Evolutionary conservation across 1,140 invertebrate genomes (phyloP).

Genomic region (Calycopis cecrops): DNA sequence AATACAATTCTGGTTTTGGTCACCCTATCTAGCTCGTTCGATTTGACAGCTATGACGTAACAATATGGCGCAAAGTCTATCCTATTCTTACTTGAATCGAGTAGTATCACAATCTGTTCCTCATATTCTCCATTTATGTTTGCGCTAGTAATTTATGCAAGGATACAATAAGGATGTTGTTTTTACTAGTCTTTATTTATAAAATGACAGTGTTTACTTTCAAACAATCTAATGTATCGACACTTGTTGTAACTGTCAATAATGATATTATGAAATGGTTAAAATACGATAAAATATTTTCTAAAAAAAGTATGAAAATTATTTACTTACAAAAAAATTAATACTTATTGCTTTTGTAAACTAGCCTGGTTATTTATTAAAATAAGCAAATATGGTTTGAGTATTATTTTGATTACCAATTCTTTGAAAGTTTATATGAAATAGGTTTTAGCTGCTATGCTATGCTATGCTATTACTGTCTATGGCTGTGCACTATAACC

Average conservation of each 20-base stretch:
- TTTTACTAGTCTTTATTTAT: conserved; percentile 9
- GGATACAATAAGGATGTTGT: background rate
- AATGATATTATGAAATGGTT: conserved; percentile 1
- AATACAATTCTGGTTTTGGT: no score
- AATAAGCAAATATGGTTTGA: conserved; percentile 54
- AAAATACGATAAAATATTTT: background rate
- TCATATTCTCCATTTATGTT: conserved; percentile 2
- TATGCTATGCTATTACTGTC: no score
- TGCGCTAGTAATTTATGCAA: conserved; percentile 2
- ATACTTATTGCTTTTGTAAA: conserved; percentile 54
- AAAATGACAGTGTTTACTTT: background rate
- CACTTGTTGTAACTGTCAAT: conserved; percentile 3
- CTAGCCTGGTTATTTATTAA: conserved; percentile 67
- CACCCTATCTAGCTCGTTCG: no score
- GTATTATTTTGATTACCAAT: conserved; percentile 37
- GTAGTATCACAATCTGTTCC: background rate
- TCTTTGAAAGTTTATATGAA: background rate
- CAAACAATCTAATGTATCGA: background rate
- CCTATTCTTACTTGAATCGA: background rate
- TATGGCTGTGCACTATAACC: no score
- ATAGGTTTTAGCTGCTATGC: no score
- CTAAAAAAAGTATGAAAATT: conserved; percentile 15
- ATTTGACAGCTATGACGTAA: no score
- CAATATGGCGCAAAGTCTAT: background rate
- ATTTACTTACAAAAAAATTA: conserved; percentile 31